phyloP scores from a whole-genome alignment of 1,140 invertebrate species.

The Meloidogyne chitwoodi region DNA sequence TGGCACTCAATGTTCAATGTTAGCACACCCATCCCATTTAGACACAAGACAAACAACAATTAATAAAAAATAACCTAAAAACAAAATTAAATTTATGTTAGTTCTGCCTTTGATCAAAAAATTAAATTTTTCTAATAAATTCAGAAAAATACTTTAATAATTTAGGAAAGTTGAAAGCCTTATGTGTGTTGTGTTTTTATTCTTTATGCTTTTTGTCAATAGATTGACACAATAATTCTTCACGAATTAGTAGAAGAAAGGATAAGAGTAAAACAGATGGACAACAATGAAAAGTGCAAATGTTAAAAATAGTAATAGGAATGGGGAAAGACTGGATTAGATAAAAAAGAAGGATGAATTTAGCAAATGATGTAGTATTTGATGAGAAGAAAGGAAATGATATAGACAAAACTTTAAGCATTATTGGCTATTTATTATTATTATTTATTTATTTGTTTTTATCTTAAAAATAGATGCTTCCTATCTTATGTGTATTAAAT shows the following conservation, averaged over 20 bases:
- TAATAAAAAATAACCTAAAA: background rate
- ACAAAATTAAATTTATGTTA: no score
- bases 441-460: no score
- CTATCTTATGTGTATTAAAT: no score
- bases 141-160: no score
- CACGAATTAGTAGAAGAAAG: background rate
- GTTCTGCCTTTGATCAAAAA: no score
- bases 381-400: background rate
- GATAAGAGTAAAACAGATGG: background rate
- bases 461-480: no score
- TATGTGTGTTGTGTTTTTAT: no score
- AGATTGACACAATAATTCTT: background rate
- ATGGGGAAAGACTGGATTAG: background rate
- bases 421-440: no score
- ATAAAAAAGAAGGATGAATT: background rate
- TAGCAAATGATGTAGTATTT: background rate
- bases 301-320: background rate
- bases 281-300: background rate
- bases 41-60: background rate
- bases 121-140: no score
- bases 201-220: background rate
- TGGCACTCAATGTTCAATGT: slow-evolving; percentile 89
- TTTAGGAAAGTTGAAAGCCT: no score
- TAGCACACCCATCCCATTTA: slow-evolving; percentile 61
- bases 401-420: background rate